Evolutionary conservation across 2,888 invertebrate genomes (phyloP), one percentile per base, ranked within the genome.

Genomic region (Gibbula magus): DNA sequence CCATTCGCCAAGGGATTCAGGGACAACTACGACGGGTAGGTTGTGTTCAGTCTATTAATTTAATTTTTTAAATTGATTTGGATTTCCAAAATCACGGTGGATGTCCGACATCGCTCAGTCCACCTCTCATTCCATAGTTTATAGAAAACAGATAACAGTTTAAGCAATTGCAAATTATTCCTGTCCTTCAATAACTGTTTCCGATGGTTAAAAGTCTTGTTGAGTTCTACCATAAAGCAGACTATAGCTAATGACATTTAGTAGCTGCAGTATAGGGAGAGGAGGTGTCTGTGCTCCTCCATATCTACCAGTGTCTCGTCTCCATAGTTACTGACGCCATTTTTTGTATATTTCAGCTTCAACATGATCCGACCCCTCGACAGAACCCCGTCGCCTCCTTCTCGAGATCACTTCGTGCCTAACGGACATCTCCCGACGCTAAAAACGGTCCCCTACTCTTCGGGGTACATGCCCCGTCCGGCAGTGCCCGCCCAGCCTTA

Each of bases 1-100:
- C 93, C 93, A 20, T 93, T 93, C 83, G 93, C 93, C 18, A 93
- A 93, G 88, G 93, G 93, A 22, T 93, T 93, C 82, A 85, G 93
- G 45, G 93, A 93, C 51, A 90, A 85, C 54, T 88, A 85, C 75
- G 90, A 90, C 77, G 85, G 89, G 90, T 89, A 82, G 75, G 84
- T 78, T 13, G n/a, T 35, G 16, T n/a, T 5, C 35, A 35, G 4
- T 35, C 4, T 35, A n/a, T n/a, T n/a, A n/a, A n/a, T n/a, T 54
- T 54, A 5, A 54, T 54, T 56, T 8, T 25, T 25, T 1, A 25
- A 56, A n/a, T 56, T 25, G 25, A 16, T 52, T 25, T 25, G 25
- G 13, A 54, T n/a, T n/a, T n/a, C n/a, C n/a, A n/a, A n/a, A n/a
- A n/a, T 45, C 45, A n/a, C 4, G 39, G 10, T 16, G 32, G 13